Evolutionary conservation across 2,797 vertebrate species (phyloP), one percentile per base, ranked within the genome.

Genomic region (Threskiornis aethiopicus): DNA sequence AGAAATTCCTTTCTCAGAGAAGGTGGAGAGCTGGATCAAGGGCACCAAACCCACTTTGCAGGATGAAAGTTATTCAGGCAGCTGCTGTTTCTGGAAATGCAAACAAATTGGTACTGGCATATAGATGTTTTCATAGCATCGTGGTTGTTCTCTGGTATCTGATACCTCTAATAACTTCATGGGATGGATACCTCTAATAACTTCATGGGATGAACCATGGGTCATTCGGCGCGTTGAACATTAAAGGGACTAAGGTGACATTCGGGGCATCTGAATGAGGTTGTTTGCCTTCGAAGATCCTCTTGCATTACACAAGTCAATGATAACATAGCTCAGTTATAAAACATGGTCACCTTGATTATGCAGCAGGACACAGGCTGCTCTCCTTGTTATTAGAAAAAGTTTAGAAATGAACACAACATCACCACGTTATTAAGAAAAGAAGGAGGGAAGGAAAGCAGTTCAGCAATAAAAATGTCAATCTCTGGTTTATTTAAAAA

Each of bases 181-280:
- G 31, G 51, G 25, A 31, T 64, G 64, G 46, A 7, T 17, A 13
- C 47, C 44, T 52, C 16, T 5, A 13, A 35, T 5, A 55, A 22
- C 55, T n/a, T 8, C 39, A 5, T 2, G 31, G 51, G 25, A 31
- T 64, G 64, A 78, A 4, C 67, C 13, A 7, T 2, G 57, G 57
- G 59, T 42, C 59, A 2, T 16, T 67, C 0, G 5, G 3, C 0
- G 0, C 3, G 37, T 1, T 26, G 76, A 28, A 39, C 4, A 18
- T 5, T 24, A 19, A 11, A 29, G 41, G 65, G n/a, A 14, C 22
- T 11, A 11, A 26, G 57, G 71, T 21, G 62, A 31, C 57, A 12
- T 37, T 65, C 5, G 7, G 83, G 51, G 16, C 46, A 17, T 3
- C 12, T 18, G 52, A n/a, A 10, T 5, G 51, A 51, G 39, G 33